Base-by-base conservation (phyloP, 2,113 vertebrate genomes). In the Pandion haliaetus region DNA sequence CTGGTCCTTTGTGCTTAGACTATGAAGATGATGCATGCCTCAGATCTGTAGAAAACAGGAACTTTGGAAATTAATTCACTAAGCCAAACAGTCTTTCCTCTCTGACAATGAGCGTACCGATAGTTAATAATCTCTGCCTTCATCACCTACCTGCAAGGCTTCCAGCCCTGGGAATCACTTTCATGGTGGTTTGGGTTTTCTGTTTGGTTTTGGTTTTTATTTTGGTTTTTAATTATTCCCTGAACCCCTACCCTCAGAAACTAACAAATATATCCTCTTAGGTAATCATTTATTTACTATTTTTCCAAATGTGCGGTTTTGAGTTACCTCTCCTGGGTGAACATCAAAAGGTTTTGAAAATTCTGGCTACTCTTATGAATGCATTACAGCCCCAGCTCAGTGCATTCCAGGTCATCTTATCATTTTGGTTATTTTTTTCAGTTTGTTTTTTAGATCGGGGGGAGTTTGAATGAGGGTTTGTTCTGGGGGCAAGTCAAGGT, bases 121-220 rank as follows among this genome's bases (percentile, higher is more conserved):
- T 74, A 34, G 20, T 94, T 86, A 83, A 73, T 50, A 90, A 92
- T 93, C 71, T 92, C 62, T 87, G 19, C 28, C 44, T 91, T 93
- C 55, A 86, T 14, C 20, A n/a, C 14, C 29, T 73, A 17, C 6
- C 47, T 5, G 2, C 40, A 85, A 84, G 31, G 15, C 12, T 88
- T 82, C n/a, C 36, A 72, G 15, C 16, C 42, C 26, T 78, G 2
- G 2, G 47, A 95, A 66, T 63, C 25, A 11, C 8, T 67, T 72
- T 82, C 62, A 28, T 15, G 2, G 25, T 80, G 7, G 12, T 61
- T 81, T 38, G 29, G 4, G 0, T 4, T 0, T 49, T 85, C 49
- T 52, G 14, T 61, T 63, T 58, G 3, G 1, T 8, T 52, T 49
- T 24, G 31, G 9, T 5, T 44, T 82, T 78, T 72, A 34, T 70